Conservation (phyloP, 2,113 vertebrate genomes). For the Nothoprocta pentlandii region DNA sequence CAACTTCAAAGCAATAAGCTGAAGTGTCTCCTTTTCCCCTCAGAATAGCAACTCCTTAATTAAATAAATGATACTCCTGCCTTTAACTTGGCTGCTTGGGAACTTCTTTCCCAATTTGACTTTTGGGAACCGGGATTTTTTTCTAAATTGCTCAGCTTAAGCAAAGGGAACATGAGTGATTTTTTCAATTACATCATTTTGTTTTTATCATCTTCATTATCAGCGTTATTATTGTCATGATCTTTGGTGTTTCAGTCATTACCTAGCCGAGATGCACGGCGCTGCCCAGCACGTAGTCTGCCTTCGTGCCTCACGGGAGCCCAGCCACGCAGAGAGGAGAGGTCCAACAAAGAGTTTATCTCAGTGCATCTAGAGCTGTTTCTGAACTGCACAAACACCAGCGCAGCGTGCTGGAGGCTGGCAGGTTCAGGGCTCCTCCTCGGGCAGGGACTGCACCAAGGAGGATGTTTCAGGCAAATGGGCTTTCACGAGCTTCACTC, state of each 20-base stretch:
- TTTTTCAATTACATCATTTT: slow-evolving; percentile 58
- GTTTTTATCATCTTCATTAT: slow-evolving; percentile 38
- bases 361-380: slow-evolving; percentile 62
- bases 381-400: slow-evolving; percentile 44
- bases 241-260: slow-evolving; percentile 23
- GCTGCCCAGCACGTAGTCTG: slow-evolving; percentile 57
- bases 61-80: not conserved
- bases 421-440: slow-evolving; percentile 1
- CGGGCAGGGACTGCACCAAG: not conserved
- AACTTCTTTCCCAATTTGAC: not conserved
- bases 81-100: not conserved
- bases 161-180: not conserved
- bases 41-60: not conserved
- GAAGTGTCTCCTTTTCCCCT: not conserved
- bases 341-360: slow-evolving; percentile 65
- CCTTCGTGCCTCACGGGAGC: slow-evolving; percentile 49
- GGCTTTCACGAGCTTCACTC: not conserved
- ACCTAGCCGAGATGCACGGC: slow-evolving; percentile 14
- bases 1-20: not conserved
- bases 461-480: not conserved
- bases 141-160: not conserved
- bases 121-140: not conserved
- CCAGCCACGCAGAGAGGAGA: slow-evolving; percentile 70
- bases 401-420: not conserved
- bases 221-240: not conserved